Evolutionary conservation across 35 echinoderm and acorn worm species (phyloP), one percentile per base, ranked within the genome.

Genomic region (Heliocidaris tuberculata): DNA sequence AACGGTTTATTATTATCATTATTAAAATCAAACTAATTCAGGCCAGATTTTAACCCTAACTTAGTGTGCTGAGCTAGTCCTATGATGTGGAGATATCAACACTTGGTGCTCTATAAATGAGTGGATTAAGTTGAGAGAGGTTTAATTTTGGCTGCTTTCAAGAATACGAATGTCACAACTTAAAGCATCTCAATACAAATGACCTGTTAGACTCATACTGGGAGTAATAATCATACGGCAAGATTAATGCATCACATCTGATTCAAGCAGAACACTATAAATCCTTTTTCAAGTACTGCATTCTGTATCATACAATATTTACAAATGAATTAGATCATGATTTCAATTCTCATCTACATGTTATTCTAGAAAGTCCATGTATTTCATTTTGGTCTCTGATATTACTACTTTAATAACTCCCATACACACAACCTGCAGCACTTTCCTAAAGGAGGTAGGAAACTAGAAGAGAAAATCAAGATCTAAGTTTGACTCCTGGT

Each of bases 221-320:
- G 1, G 3, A 42, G 35, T 42, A 42, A 42, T 24, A 78, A 78
- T 78, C 65, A 78, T 78, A 78, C 27, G 65, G 65, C 65, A 78
- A 78, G 65, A 78, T 78, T n/a, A 78, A 78, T 78, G 65, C 65
- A 78, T 78, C 21, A 27, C 65, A 78, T 78, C 27, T 7, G 65
- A 78, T 78, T 8, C 19, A 78, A 78, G 65, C 27, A 78, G 27
- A 78, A 78, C 65, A 78, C 65, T 24, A 78, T 1, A 19, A 17
- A 78, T 78, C 7, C 21, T 27, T 27, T 27, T 19, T n/a, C 19
- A 78, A 70, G 65, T 78, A 78, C 65, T 78, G 65, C 65, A 78
- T 19, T 78, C 65, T 27, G 65, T 78, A 78, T 78, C 65, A 78
- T 78, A 93, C 54, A 56, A 93, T 93, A 50, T 93, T 93, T 30